Evolutionary conservation across 2,888 invertebrate genomes (phyloP), one percentile per base, ranked within the genome.

Genomic region (Caenorhabditis drosophilae): DNA sequence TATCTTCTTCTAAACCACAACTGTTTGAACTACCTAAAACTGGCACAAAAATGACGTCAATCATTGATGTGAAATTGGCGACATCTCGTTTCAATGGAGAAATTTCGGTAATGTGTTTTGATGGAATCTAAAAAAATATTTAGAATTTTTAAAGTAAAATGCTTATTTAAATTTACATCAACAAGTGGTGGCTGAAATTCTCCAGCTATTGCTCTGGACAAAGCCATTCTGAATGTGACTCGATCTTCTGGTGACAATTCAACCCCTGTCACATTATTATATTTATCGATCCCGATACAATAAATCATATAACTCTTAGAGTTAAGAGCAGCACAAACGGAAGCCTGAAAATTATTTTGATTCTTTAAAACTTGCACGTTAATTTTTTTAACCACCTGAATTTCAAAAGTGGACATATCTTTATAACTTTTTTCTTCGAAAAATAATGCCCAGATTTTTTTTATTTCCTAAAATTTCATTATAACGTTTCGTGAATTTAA

Each of bases 321-420:
- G 27, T 64, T 64, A 4, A 64, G 42, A 15, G 64, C 64, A 1
- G 64, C 64, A 22, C 64, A 64, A 34, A 64, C 59, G 4, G 64
- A 25, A 2, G 58, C 58, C 44, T 64, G 64, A 2, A n/a, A n/a
- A n/a, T n/a, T n/a, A n/a, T n/a, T n/a, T n/a, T n/a, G n/a, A n/a
- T n/a, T n/a, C n/a, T n/a, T n/a, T n/a, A n/a, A n/a, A n/a, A n/a
- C n/a, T n/a, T n/a, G n/a, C n/a, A n/a, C n/a, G n/a, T n/a, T n/a
- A n/a, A n/a, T n/a, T n/a, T n/a, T n/a, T n/a, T n/a, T n/a, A n/a
- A n/a, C n/a, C n/a, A n/a, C n/a, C n/a, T n/a, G n/a, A n/a, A 64
- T 31, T 20, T 64, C 58, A 25, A 47, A 58, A 2, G 58, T 64
- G 2, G 58, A 51, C 50, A 58, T 46, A 4, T 50, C 34, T 0